Conservation (phyloP, 1,140 invertebrate species). For the Bombus haemorrhoidalis region DNA sequence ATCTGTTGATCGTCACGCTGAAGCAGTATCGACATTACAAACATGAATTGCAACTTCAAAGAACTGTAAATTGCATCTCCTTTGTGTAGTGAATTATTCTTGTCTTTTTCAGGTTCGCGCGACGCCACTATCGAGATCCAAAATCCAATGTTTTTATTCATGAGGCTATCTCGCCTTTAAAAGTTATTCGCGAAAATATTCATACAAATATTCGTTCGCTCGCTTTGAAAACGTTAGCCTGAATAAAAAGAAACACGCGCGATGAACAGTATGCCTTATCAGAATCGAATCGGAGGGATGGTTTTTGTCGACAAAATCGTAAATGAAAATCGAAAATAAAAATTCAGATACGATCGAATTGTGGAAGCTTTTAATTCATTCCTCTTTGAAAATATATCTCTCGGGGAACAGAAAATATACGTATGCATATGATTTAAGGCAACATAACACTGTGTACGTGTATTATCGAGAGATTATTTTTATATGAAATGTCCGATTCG, state of each 20-base stretch:
- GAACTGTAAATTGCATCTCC: neutral
- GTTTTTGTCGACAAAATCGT: no score
- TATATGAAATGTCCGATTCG: neutral
- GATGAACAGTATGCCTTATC: neutral
- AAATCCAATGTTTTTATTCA: constrained; percentile 11
- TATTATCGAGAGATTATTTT: neutral
- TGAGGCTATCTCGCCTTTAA: neutral
- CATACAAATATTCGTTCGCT: neutral
- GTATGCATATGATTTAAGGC: no score
- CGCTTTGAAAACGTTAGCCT: neutral
- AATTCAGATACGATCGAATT: no score
- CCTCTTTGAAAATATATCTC: no score
- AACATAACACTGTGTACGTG: no score
- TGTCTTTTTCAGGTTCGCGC: neutral
- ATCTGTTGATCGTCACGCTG: neutral
- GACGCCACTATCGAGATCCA: neutral
- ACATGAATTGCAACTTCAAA: neutral
- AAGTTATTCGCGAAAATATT: neutral
- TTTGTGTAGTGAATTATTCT: neutral
- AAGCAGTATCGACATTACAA: neutral
- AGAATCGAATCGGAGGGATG: no score
- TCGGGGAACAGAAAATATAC: no score
- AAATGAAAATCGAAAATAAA: no score
- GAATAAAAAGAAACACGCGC: no score
- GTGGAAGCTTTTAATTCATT: no score